Percentiles rank a stretch among this genome's conserved stretches.
Conservation (phyloP, 2,113 vertebrate species). For the Epinephelus cyanopodus region DNA sequence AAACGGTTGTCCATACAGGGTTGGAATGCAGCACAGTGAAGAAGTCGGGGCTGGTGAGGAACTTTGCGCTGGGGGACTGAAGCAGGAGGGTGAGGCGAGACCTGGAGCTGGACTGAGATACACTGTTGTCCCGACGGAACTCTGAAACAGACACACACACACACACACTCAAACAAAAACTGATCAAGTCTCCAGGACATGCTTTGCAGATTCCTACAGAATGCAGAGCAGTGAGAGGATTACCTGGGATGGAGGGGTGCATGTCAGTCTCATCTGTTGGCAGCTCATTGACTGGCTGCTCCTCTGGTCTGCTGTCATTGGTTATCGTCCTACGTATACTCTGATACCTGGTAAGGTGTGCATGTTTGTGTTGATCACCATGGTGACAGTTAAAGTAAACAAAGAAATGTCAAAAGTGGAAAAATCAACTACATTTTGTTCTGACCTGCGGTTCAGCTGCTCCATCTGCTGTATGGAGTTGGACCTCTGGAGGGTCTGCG, state of each 20-base stretch:
- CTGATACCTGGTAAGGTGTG: conserved; percentile 88
- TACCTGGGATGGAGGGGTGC: conserved; percentile 76
- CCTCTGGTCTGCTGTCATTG: conserved; percentile 91
- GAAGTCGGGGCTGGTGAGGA: conserved; percentile 98
- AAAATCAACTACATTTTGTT: neutral
- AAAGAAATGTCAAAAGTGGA: neutral
- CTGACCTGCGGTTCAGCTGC: conserved; percentile 94
- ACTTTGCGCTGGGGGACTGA: conserved; percentile 96
- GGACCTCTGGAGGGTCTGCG: conserved; percentile 93
- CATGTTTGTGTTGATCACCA: neutral
- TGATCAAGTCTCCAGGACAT: neutral
- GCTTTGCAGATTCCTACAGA: neutral
- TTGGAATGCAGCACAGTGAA: conserved; percentile 99
- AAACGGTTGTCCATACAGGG: conserved; percentile 86
- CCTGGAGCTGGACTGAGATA: conserved; percentile 90
- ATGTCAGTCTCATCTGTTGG: conserved; percentile 78
- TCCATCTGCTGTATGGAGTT: conserved; percentile 97
- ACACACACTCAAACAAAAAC: neutral
- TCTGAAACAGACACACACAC: conserved; percentile 79
- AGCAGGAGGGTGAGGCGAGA: conserved; percentile 92
- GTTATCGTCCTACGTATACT: conserved; percentile 98
- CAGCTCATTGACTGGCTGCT: conserved; percentile 74
- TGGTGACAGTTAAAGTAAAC: neutral
- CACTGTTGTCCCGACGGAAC: conserved; percentile 90
- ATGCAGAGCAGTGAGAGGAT: conserved; percentile 1